Conservation (phyloP, 2,797 vertebrate genomes). For the Capromys pilorides region DNA sequence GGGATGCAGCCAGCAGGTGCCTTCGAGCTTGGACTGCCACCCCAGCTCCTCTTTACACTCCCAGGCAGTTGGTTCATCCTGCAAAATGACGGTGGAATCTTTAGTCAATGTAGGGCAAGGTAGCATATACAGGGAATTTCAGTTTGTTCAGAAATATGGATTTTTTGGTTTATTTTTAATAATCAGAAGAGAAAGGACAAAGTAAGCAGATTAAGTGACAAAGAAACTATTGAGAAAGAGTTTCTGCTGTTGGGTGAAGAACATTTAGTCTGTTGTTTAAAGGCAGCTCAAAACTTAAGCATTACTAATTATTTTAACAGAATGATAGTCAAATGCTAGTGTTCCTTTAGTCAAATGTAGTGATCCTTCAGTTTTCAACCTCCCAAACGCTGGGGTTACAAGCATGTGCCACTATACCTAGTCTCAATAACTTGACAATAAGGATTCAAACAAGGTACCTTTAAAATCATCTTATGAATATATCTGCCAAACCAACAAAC, state of each 20-base stretch:
- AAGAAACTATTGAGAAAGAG: not conserved
- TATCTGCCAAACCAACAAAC: not conserved
- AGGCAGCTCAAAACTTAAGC: not conserved
- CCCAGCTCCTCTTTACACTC: not conserved
- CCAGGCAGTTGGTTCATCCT: too few relatives aligned
- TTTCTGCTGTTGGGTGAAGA: not conserved
- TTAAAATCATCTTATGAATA: not conserved
- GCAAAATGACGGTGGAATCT: not conserved
- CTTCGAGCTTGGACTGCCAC: not conserved
- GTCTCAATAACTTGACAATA: not conserved
- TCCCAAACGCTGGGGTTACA: too few relatives aligned
- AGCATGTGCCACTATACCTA: too few relatives aligned
- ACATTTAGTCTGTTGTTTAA: not conserved
- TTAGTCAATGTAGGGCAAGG: not conserved
- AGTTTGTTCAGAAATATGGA: not conserved
- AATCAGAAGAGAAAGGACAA: not conserved
- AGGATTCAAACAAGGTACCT: not conserved
- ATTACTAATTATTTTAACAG: not conserved
- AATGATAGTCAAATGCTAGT: not conserved
- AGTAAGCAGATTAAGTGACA: not conserved
- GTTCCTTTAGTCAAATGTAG: too few relatives aligned
- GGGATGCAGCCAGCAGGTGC: not conserved
- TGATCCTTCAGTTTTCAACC: too few relatives aligned
- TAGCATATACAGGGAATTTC: not conserved
- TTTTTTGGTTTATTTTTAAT: not conserved